These are phyloP conservation scores for Cerastis leucographa DNA, from an alignment of 2,888 invertebrate species.

Conservation along the genomic window DNA sequence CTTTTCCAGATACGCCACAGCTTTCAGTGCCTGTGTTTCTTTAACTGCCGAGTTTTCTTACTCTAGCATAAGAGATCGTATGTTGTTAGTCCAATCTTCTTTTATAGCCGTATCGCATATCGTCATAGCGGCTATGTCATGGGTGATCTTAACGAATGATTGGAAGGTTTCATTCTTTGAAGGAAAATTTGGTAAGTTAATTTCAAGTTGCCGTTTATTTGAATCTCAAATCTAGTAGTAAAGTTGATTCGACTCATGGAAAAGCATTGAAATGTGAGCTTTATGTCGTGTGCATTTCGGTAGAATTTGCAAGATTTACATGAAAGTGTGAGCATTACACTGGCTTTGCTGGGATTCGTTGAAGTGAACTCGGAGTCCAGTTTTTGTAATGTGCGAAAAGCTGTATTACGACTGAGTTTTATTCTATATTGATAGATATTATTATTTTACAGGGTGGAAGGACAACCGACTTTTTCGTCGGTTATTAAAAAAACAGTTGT, in stretches of 20 bases:
- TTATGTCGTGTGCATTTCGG: neutral
- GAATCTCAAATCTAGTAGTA: neutral
- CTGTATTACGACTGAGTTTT: neutral
- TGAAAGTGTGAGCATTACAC: neutral
- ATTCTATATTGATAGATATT: neutral
- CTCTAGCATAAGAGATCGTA: constrained; percentile 79
- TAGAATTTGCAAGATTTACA: neutral
- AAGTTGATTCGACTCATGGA: no score
- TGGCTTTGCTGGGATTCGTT: neutral
- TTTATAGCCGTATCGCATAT: constrained; percentile 75
- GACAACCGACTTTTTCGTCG: no score
- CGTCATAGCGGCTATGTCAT: constrained; percentile 77
- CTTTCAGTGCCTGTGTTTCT: constrained; percentile 78
- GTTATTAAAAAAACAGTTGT: no score
- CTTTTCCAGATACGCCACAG: constrained; percentile 78
- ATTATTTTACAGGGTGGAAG: no score
- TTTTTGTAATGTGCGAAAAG: neutral
- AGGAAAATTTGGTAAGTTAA: constrained; percentile 79
- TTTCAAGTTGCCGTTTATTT: no score
- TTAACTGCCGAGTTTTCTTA: constrained; percentile 82
- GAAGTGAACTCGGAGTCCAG: neutral
- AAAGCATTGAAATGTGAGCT: neutral
- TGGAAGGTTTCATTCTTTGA: constrained; percentile 77
- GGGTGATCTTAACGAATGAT: constrained; percentile 78
- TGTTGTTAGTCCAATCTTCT: constrained; percentile 80